phyloP scores from a whole-genome alignment of 2,888 invertebrate genomes.

The Volucella zonaria region DNA sequence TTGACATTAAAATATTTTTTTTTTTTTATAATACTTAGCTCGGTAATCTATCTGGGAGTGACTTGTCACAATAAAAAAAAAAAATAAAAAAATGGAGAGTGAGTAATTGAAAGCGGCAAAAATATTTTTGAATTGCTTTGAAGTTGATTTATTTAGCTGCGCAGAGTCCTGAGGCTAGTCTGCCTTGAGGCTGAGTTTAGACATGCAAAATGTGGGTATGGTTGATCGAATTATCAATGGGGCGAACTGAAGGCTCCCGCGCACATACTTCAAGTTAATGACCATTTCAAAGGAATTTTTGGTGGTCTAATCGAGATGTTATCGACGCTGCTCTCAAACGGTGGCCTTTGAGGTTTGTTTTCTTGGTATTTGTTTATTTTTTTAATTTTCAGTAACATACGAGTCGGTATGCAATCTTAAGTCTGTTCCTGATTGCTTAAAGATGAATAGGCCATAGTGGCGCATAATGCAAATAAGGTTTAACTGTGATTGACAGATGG shows the following conservation, averaged over 20 bases:
- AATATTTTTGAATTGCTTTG: slow-evolving; percentile 33
- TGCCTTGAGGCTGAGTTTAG: slow-evolving; percentile 23
- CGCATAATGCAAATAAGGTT: no score
- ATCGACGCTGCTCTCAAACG: no score
- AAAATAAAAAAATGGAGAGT: slow-evolving; percentile 8
- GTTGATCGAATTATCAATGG: slow-evolving; percentile 54
- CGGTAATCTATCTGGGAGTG: slow-evolving; percentile 41
- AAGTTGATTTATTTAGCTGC: slow-evolving; percentile 50
- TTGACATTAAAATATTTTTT: slow-evolving; percentile 52
- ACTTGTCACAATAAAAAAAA: slow-evolving; percentile 40
- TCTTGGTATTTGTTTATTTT: no score
- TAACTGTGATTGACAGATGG: no score
- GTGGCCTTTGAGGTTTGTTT: no score
- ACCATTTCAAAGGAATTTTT: slow-evolving; percentile 48
- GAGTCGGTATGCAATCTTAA: no score
- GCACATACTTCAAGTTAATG: slow-evolving; percentile 38
- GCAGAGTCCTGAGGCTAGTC: slow-evolving; percentile 6
- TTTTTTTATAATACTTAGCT: slow-evolving; percentile 10
- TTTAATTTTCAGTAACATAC: no score
- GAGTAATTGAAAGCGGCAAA: slow-evolving; percentile 10
- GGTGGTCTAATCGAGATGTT: no score
- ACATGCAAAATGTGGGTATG: slow-evolving; percentile 59
- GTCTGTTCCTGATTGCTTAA: no score
- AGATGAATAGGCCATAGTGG: no score
- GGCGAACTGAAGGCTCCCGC: slow-evolving; percentile 44